These are phyloP conservation scores for Hartigia nigra DNA, from an alignment of 2,888 invertebrate genomes.

Conservation along the genomic window DNA sequence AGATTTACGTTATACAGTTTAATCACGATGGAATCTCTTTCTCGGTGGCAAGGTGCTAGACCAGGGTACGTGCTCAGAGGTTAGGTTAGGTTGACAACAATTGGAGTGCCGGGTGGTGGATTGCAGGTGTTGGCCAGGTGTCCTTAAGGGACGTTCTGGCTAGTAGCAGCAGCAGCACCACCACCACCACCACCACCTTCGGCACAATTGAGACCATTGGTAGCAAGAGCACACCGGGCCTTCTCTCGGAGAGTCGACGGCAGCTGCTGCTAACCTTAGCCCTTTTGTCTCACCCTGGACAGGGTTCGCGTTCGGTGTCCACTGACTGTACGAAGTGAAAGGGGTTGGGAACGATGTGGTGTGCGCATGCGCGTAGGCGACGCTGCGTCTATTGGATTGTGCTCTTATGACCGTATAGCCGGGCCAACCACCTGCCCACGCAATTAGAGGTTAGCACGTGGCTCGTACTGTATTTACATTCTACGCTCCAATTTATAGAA, in stretches of 20 bases:
- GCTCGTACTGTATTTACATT: conserved; percentile 26
- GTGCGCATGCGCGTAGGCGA: neutral
- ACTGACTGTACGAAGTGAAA: neutral
- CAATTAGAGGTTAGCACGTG: conserved; percentile 42
- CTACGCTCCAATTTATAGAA: conserved; percentile 19
- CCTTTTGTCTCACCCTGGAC: neutral
- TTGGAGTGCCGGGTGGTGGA: conserved; percentile 35
- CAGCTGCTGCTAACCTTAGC: neutral
- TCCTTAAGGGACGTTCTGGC: conserved; percentile 29
- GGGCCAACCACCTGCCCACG: conserved; percentile 37
- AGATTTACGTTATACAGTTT: neutral
- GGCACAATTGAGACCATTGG: neutral
- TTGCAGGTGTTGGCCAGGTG: conserved; percentile 18
- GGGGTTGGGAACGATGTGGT: neutral
- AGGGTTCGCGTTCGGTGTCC: neutral
- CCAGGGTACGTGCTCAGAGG: neutral
- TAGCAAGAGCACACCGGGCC: neutral
- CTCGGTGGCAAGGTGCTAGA: neutral
- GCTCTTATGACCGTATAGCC: neutral
- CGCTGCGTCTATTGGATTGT: neutral
- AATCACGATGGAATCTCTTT: neutral
- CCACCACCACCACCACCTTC: neutral
- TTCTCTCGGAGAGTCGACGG: conserved; percentile 38
- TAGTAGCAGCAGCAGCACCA: conserved; percentile 25
- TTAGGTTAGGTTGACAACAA: neutral